Evolutionary conservation across 2,113 vertebrate genomes (phyloP).

Genomic region (Marcusenius ussheri): DNA sequence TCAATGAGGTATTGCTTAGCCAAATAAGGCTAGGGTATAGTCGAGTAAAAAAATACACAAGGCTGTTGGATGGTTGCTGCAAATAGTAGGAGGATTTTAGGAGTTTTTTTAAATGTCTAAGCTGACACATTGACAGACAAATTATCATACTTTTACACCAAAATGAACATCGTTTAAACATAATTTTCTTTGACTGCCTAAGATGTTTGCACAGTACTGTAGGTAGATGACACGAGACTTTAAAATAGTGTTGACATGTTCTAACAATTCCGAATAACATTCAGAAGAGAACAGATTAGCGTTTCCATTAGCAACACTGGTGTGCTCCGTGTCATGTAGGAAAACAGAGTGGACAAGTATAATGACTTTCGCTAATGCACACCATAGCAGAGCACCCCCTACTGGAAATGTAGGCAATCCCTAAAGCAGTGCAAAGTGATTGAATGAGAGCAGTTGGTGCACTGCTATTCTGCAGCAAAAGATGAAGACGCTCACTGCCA

Average conservation of each 20-base stretch:
- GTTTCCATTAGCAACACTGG: neutral
- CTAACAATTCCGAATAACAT: neutral
- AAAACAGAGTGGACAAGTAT: neutral
- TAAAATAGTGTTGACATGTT: neutral
- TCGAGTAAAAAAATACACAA: neutral
- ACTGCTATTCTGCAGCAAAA: neutral
- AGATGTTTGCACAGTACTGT: neutral
- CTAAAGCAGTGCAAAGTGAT: neutral
- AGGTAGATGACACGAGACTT: neutral
- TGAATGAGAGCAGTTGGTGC: neutral
- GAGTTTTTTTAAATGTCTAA: neutral
- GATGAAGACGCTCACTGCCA: neutral
- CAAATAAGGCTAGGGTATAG: neutral
- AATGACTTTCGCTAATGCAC: neutral
- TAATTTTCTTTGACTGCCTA: neutral
- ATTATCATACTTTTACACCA: neutral
- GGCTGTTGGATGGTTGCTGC: neutral
- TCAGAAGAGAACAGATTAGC: neutral
- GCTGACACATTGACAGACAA: neutral
- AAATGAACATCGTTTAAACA: neutral
- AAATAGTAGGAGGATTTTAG: neutral
- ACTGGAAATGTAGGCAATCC: neutral
- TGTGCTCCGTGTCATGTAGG: neutral
- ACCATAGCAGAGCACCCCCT: neutral
- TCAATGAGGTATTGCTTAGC: neutral